Percentiles rank a stretch among this genome's conserved stretches.
Conservation (phyloP, 2,888 invertebrate genomes). For the Shargacucullia verbasci region DNA sequence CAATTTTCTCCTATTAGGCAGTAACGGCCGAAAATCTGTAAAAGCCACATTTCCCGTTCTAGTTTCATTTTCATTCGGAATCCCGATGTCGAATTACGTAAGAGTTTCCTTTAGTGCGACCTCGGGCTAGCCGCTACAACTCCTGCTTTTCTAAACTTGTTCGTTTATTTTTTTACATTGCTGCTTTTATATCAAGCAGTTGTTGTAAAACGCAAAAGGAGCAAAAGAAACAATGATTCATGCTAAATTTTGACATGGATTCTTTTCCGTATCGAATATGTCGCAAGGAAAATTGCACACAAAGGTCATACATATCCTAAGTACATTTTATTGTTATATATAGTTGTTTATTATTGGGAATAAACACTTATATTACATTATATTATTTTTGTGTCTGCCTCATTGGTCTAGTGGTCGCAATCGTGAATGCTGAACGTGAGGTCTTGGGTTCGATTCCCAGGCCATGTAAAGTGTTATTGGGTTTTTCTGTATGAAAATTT, state of each 20-base stretch:
- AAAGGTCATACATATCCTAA: background rate
- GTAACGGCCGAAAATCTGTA: slow-evolving; percentile 29
- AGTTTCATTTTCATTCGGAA: slow-evolving; percentile 55
- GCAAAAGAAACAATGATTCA: slow-evolving; percentile 20
- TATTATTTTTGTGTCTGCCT: too few relatives aligned
- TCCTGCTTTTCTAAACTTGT: slow-evolving; percentile 37
- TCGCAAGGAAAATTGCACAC: background rate
- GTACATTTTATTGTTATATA: background rate
- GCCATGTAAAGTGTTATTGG: too few relatives aligned
- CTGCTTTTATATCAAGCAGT: slow-evolving; percentile 35
- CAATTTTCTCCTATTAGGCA: slow-evolving; percentile 17
- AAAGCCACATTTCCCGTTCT: slow-evolving; percentile 35
- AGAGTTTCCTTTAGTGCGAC: slow-evolving; percentile 45
- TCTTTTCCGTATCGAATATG: background rate
- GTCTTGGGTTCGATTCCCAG: too few relatives aligned
- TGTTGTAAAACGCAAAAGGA: slow-evolving; percentile 23
- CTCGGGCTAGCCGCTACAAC: slow-evolving; percentile 24
- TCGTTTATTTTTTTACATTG: slow-evolving; percentile 38
- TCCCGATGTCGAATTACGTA: slow-evolving; percentile 49
- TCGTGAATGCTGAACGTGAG: too few relatives aligned
- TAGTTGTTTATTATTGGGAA: too few relatives aligned
- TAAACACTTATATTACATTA: too few relatives aligned
- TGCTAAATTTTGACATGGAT: slow-evolving; percentile 9
- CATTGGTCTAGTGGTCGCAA: too few relatives aligned
- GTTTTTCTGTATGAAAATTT: too few relatives aligned